Evolutionary conservation across 1,140 invertebrate species (phyloP).

Genomic region (Euschistus heros): DNA sequence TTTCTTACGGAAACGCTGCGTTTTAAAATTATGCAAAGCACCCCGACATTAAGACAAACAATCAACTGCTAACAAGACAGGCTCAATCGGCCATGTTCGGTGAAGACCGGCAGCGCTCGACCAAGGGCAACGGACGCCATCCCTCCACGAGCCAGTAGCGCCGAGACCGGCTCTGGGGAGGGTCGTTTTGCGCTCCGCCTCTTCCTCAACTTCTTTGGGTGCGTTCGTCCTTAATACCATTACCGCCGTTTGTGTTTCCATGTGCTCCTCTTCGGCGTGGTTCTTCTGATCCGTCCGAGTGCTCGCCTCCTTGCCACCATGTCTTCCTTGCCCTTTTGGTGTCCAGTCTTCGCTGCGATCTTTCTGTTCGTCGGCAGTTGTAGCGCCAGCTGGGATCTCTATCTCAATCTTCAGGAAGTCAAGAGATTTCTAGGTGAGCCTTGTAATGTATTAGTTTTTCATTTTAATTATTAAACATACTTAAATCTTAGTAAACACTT

Average conservation of each 20-base stretch:
- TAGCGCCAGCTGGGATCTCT: constrained; percentile 5
- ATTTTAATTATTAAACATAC: no score
- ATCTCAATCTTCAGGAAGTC: constrained; percentile 10
- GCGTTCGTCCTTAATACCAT: background rate
- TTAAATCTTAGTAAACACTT: no score
- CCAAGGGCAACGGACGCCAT: constrained; percentile 7
- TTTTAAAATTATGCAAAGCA: no score
- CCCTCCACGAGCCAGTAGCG: background rate
- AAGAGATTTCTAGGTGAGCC: constrained; percentile 14
- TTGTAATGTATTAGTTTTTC: no score
- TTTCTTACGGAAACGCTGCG: no score
- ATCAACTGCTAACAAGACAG: no score
- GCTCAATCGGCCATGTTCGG: background rate
- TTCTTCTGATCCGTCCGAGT: background rate
- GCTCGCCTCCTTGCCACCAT: no score
- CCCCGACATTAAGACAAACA: no score
- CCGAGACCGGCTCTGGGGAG: background rate
- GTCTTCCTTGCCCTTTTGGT: no score
- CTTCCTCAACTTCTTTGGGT: background rate
- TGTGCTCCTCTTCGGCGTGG: background rate
- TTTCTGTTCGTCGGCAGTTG: background rate
- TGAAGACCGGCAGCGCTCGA: background rate
- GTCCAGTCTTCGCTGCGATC: background rate
- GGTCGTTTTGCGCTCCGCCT: background rate
- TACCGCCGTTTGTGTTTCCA: background rate